Conservation (phyloP, 2,113 vertebrate species). For the Sceloporus undulatus region DNA sequence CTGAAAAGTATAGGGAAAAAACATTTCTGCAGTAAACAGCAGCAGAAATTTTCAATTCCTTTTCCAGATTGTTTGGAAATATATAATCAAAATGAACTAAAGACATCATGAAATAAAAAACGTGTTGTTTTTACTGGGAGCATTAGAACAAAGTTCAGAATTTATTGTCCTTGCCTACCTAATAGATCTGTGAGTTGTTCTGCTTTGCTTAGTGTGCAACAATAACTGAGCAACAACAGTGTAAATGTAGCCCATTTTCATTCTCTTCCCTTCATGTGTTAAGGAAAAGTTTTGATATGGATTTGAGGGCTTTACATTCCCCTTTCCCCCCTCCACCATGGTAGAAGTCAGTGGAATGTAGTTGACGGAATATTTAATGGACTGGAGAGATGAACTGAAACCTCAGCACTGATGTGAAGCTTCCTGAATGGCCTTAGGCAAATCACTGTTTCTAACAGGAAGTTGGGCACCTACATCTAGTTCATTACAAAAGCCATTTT, state of each 20-base stretch:
- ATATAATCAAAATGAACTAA: background rate
- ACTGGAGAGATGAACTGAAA: background rate
- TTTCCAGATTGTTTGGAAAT: constrained; percentile 16
- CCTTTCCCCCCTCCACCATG: background rate
- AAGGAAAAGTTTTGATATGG: background rate
- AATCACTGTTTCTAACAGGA: background rate
- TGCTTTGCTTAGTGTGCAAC: background rate
- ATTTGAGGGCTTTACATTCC: background rate
- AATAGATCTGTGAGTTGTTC: background rate
- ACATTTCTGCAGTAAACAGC: constrained; percentile 7
- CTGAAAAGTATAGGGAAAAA: background rate
- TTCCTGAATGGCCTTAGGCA: background rate
- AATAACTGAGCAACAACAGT: no score
- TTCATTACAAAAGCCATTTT: background rate
- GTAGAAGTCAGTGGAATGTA: background rate
- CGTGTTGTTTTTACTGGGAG: background rate
- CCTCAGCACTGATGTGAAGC: background rate
- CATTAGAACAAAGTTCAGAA: background rate
- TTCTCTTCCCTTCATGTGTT: background rate
- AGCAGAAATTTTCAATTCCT: background rate
- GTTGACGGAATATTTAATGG: background rate
- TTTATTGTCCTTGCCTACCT: background rate
- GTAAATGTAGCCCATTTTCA: background rate
- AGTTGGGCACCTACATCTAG: background rate
- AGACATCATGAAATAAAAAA: background rate